Evolutionary conservation across 2,113 vertebrate species (phyloP).

Genomic region (Nasalis larvatus): DNA sequence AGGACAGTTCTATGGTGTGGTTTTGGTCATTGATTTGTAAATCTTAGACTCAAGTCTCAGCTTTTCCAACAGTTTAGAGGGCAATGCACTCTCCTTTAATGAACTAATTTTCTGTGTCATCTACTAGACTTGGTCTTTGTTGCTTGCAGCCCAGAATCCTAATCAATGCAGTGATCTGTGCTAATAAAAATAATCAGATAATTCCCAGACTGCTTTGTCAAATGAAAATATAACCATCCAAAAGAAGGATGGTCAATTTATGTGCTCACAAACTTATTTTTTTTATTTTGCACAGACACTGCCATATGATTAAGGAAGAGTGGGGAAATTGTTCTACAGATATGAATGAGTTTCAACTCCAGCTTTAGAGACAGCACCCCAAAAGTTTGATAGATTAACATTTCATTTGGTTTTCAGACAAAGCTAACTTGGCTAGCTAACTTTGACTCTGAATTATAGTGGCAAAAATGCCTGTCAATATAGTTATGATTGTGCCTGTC

Average conservation of each 20-base stretch:
- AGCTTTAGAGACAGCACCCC: background rate
- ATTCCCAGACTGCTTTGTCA: background rate
- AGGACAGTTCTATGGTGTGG: too few species aligned
- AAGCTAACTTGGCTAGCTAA: background rate
- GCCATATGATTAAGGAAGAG: too few species aligned
- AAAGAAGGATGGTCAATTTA: background rate
- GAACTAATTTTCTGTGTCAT: background rate
- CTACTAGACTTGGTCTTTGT: background rate
- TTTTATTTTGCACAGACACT: background rate
- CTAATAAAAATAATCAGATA: background rate
- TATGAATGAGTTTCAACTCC: background rate
- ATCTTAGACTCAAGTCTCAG: background rate
- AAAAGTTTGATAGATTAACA: background rate
- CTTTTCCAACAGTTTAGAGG: background rate
- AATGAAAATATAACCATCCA: background rate
- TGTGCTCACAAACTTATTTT: background rate
- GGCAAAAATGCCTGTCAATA: background rate
- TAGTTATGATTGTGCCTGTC: background rate
- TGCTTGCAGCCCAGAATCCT: background rate
- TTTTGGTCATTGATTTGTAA: background rate
- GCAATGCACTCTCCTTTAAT: background rate
- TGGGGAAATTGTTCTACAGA: background rate
- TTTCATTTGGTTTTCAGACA: background rate
- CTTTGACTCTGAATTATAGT: background rate
- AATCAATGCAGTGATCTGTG: background rate